Conservation (phyloP, 2,113 vertebrate genomes). For the Baryphthengus martii region DNA sequence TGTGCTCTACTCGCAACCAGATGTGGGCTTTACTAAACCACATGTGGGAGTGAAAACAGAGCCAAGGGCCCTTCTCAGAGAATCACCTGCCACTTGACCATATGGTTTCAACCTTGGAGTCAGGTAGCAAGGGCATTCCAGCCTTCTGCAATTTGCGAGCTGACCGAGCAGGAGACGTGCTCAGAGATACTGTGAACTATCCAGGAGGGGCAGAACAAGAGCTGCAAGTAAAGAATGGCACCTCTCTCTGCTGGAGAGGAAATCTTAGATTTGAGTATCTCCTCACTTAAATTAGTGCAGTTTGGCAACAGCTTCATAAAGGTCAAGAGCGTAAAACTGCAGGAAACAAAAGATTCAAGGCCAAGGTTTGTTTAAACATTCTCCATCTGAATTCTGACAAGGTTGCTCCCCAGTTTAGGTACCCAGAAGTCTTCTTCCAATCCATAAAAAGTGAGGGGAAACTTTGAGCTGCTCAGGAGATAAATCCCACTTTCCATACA, state of each 20-base stretch:
- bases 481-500: not conserved
- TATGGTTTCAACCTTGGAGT: slow-evolving; percentile 70
- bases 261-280: not conserved
- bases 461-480: not conserved
- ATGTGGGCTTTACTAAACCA: slow-evolving; percentile 61
- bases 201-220: not conserved
- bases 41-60: slow-evolving; percentile 63
- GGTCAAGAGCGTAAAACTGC: not conserved
- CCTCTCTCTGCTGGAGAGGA: not conserved
- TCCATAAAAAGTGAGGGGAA: not conserved
- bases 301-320: not conserved
- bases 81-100: slow-evolving; percentile 63
- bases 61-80: slow-evolving; percentile 65
- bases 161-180: not conserved
- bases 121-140: slow-evolving; percentile 60
- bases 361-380: not conserved
- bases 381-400: not conserved
- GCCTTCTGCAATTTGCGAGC: not conserved
- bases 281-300: not conserved
- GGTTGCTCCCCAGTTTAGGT: not conserved
- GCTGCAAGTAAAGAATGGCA: not conserved
- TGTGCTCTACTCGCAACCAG: slow-evolving; percentile 37
- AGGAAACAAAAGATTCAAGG: not conserved
- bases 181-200: not conserved
- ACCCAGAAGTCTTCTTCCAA: not conserved